Conservation (phyloP, 1,140 invertebrate species). For the Drosophila bifasciata region DNA sequence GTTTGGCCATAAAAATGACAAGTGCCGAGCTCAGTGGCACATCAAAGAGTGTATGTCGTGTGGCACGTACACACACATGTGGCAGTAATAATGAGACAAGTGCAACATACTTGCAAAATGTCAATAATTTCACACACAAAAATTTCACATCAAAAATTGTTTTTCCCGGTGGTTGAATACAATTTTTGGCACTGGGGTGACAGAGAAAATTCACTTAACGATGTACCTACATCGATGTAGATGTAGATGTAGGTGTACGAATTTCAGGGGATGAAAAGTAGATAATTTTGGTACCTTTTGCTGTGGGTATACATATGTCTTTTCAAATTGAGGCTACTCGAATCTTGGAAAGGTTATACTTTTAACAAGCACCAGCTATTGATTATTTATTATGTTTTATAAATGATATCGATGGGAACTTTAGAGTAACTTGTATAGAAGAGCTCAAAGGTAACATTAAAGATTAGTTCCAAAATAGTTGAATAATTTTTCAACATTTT, state of each 20-base stretch:
- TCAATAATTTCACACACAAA: slow-evolving; percentile 70
- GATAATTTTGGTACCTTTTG: slow-evolving; percentile 12
- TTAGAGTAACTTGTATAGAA: too few relatives aligned
- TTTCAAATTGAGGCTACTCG: too few relatives aligned
- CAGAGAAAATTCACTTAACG: slow-evolving; percentile 46
- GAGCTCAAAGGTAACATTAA: too few relatives aligned
- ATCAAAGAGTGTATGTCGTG: slow-evolving; percentile 62
- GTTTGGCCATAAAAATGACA: slow-evolving; percentile 75
- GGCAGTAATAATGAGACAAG: slow-evolving; percentile 80
- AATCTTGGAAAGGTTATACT: too few relatives aligned
- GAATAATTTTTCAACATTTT: too few relatives aligned
- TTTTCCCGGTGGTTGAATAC: slow-evolving; percentile 58
- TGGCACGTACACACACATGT: slow-evolving; percentile 80
- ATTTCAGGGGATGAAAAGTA: slow-evolving; percentile 16
- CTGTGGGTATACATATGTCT: neutral
- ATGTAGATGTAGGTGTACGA: slow-evolving; percentile 9
- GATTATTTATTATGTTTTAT: too few relatives aligned
- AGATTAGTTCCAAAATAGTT: too few relatives aligned
- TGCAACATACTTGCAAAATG: slow-evolving; percentile 82
- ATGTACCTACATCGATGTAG: slow-evolving; percentile 38
- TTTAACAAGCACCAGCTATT: too few relatives aligned
- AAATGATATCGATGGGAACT: too few relatives aligned
- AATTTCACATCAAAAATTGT: slow-evolving; percentile 33
- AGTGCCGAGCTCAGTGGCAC: slow-evolving; percentile 68
- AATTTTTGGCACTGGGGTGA: slow-evolving; percentile 40